Percentiles rank a stretch among this genome's conserved stretches.
These are phyloP conservation scores for Agrochola macilenta DNA, from an alignment of 2,888 invertebrate species.

Conservation along the genomic window DNA sequence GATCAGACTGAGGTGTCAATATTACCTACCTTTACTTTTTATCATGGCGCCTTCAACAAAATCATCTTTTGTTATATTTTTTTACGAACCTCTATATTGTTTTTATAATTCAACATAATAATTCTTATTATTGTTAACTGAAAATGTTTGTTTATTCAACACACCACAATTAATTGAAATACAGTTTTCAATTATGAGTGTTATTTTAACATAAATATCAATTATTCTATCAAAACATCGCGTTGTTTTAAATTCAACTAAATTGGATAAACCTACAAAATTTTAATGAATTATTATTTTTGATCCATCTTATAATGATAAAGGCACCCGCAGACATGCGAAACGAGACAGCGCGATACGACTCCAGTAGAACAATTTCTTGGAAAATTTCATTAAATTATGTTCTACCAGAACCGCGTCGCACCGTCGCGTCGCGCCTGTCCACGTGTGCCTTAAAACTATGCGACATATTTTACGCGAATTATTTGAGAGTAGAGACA, in stretches of 20 bases:
- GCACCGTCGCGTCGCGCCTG: too few species aligned
- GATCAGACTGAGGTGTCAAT: neutral
- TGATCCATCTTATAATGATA: neutral
- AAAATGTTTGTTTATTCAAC: neutral
- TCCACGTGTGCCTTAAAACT: neutral
- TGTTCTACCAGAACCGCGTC: too few species aligned
- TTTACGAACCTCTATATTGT: neutral
- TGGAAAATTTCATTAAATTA: too few species aligned
- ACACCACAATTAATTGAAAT: neutral
- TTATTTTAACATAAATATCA: neutral
- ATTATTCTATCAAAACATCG: neutral
- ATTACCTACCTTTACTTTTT: neutral
- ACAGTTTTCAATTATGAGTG: neutral
- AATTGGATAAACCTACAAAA: neutral
- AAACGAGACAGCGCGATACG: too few species aligned
- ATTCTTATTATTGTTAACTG: neutral
- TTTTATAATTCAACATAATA: neutral
- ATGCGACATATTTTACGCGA: neutral
- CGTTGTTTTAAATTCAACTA: slow-evolving; percentile 7
- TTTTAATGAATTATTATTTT: neutral
- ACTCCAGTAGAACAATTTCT: too few species aligned
- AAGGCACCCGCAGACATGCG: too few species aligned
- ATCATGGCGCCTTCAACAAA: neutral
- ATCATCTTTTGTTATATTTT: neutral
- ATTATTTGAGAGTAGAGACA: too few species aligned